Percentiles rank a stretch among this genome's conserved stretches.
Conservation (phyloP, 1,140 invertebrate genomes). For the Hycleus phaleratus region DNA sequence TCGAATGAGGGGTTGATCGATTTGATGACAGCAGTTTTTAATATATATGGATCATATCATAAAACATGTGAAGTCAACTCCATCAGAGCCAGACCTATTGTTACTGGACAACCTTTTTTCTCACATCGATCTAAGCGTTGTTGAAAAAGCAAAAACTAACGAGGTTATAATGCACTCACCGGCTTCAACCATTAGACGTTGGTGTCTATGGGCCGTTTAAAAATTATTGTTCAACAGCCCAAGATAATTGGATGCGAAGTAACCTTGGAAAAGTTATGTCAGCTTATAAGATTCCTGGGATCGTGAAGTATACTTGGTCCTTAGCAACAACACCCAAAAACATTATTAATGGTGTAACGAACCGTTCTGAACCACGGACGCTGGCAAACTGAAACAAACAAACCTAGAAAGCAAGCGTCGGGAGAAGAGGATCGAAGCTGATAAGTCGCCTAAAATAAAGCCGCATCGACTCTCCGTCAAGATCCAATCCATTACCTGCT, state of each 20-base stretch:
- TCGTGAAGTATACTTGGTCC: conserved; percentile 38
- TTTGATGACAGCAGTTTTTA: no score
- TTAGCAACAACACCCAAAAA: conserved; percentile 33
- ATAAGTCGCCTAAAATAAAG: no score
- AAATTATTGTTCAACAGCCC: conserved; percentile 30
- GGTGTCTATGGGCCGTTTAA: conserved; percentile 38
- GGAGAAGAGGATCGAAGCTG: no score
- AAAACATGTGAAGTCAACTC: conserved; percentile 9
- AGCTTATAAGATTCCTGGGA: conserved; percentile 43
- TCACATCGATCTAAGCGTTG: conserved; percentile 11
- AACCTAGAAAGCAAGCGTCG: no score
- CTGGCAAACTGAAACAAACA: no score
- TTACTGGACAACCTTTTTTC: conserved; percentile 19
- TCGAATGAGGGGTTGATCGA: no score
- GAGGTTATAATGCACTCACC: conserved; percentile 27
- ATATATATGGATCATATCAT: conserved; percentile 33
- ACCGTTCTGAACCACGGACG: no score
- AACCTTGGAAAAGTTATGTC: conserved; percentile 43
- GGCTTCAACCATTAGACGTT: conserved; percentile 37
- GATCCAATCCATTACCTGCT: no score
- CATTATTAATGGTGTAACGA: conserved; percentile 11
- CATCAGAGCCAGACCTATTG: conserved; percentile 14
- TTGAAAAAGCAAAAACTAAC: conserved; percentile 25
- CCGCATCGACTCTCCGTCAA: no score
- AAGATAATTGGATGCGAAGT: conserved; percentile 41